Conservation (phyloP, 2,113 vertebrate genomes). For the Zingel zingel region DNA sequence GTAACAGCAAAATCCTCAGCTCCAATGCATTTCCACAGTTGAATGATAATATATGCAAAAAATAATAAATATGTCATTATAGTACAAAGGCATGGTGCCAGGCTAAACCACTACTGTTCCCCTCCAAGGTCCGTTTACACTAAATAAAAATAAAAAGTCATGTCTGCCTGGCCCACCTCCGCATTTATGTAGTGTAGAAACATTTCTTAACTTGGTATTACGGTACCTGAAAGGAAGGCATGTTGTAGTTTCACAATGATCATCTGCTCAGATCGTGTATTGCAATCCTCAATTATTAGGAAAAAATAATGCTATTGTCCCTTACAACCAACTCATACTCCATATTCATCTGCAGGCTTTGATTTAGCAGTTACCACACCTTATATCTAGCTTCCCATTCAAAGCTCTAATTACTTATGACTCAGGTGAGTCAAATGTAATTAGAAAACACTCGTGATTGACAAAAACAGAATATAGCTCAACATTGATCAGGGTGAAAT, state of each 20-base stretch:
- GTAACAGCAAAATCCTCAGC: not conserved
- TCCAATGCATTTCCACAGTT: slow-evolving; percentile 15
- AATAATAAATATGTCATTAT: slow-evolving; percentile 49
- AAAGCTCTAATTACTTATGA: not conserved
- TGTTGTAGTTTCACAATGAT: not conserved
- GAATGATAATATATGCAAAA: slow-evolving; percentile 21
- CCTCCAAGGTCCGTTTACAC: not conserved
- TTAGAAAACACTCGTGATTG: not conserved
- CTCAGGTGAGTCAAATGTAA: not conserved
- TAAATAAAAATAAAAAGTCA: slow-evolving; percentile 12
- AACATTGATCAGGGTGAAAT: not conserved
- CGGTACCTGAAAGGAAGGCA: not conserved
- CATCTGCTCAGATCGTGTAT: not conserved
- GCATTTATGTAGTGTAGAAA: slow-evolving; percentile 38
- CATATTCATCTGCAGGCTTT: not conserved
- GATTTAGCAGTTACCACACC: not conserved
- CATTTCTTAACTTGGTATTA: slow-evolving; percentile 9
- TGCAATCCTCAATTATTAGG: not conserved
- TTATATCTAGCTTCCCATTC: not conserved
- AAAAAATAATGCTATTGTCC: not conserved
- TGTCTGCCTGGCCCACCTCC: not conserved
- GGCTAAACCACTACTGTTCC: not conserved
- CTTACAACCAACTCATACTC: not conserved
- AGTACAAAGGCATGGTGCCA: slow-evolving; percentile 9
- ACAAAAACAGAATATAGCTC: not conserved